These are phyloP conservation scores for Drosophila austrosaltans DNA, from an alignment of 2,888 invertebrate species.

Conservation along the genomic window DNA sequence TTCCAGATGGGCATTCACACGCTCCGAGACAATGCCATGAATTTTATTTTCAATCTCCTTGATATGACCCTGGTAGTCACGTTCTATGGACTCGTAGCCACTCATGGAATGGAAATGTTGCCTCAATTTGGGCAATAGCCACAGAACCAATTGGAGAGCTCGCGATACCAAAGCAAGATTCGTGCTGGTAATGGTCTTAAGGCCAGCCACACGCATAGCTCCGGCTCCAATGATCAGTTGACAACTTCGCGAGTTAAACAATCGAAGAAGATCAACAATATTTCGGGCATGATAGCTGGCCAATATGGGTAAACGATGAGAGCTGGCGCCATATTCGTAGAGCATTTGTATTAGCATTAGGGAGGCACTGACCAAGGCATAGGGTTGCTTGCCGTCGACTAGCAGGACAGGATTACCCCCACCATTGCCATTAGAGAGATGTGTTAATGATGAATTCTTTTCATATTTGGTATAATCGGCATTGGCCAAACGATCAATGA, in stretches of 20 bases:
- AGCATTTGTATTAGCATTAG: slow-evolving; percentile 94
- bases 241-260: slow-evolving; percentile 94
- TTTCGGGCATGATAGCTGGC: slow-evolving; percentile 92
- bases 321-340: slow-evolving; percentile 94
- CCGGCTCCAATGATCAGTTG: slow-evolving; percentile 98
- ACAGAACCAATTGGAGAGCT: slow-evolving; percentile 91
- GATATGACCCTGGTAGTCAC: slow-evolving; percentile 93
- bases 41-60: slow-evolving; percentile 96
- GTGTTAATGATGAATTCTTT: slow-evolving; percentile 17
- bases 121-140: slow-evolving; percentile 90
- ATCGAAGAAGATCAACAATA: slow-evolving; percentile 93
- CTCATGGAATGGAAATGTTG: slow-evolving; percentile 87
- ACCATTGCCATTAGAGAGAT: slow-evolving; percentile 40
- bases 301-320: slow-evolving; percentile 90
- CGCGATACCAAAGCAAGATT: slow-evolving; percentile 95
- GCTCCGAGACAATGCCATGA: slow-evolving; percentile 93
- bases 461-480: slow-evolving; percentile 79
- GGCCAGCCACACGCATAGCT: slow-evolving; percentile 96
- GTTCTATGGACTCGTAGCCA: slow-evolving; percentile 89
- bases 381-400: slow-evolving; percentile 88
- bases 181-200: slow-evolving; percentile 96
- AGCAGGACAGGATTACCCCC: slow-evolving; percentile 85
- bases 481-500: slow-evolving; percentile 88
- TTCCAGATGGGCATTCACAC: slow-evolving; percentile 91
- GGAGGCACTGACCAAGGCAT: slow-evolving; percentile 91